These are phyloP conservation scores for Apostichopus parvimensis DNA, from an alignment of 35 echinoderm and acorn worm genomes.

Conservation along the genomic window DNA sequence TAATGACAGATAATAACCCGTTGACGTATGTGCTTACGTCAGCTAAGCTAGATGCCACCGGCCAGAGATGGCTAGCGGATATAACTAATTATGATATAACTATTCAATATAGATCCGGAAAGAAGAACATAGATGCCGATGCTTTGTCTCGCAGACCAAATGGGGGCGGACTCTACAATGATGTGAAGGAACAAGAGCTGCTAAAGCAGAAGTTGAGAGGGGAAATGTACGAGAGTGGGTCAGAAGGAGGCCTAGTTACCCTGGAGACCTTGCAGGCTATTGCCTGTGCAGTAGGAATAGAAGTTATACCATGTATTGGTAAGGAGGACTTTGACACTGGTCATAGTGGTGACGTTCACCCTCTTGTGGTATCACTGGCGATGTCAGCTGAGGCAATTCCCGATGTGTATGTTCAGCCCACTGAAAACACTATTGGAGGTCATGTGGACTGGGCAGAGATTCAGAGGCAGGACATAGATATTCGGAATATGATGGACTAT, in stretches of 20 bases:
- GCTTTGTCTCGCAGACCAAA: conserved; percentile 23
- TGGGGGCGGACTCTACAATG: background rate
- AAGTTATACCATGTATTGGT: background rate
- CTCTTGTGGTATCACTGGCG: background rate
- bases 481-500: background rate
- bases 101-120: conserved; percentile 38
- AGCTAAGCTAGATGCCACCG: conserved; percentile 44
- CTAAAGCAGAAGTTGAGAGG: background rate
- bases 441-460: conserved; percentile 11
- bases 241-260: background rate
- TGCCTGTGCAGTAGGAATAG: background rate
- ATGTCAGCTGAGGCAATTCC: conserved; percentile 40
- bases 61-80: conserved; percentile 62
- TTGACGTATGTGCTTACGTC: conserved; percentile 35
- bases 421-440: background rate
- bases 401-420: background rate
- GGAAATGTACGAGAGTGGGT: background rate
- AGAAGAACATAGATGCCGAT: conserved; percentile 51
- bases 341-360: background rate
- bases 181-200: conserved; percentile 32
- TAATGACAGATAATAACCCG: conserved; percentile 40
- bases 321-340: background rate
- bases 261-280: background rate
- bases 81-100: conserved; percentile 44
- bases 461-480: conserved; percentile 6